Conservation (phyloP, 2,113 vertebrate genomes). For the Cervus canadensis region DNA sequence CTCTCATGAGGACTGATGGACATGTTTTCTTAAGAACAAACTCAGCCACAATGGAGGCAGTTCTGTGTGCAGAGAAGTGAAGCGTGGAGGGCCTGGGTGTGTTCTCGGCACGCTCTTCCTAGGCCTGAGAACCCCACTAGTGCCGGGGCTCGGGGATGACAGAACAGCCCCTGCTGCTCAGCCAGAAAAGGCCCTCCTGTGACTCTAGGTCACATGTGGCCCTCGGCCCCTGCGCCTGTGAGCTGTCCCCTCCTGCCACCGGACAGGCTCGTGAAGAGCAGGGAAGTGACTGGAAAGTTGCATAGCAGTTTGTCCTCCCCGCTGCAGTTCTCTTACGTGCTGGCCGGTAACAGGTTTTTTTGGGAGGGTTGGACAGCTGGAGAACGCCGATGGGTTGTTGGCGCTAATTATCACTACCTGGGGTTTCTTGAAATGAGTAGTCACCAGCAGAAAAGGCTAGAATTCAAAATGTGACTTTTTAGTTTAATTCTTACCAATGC, state of each 20-base stretch:
- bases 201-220: not conserved
- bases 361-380: not conserved
- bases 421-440: not conserved
- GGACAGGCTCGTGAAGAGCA: not conserved
- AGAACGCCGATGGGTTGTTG: not conserved
- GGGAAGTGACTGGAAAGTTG: not conserved
- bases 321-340: not conserved
- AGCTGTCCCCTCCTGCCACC: not conserved
- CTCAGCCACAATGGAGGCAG: not conserved
- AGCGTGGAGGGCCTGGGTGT: not conserved
- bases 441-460: not conserved
- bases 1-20: constrained; percentile 68
- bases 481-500: not conserved
- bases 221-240: not conserved
- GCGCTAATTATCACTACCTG: not conserved
- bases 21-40: constrained; percentile 67
- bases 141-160: too few relatives aligned
- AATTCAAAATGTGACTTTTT: not conserved
- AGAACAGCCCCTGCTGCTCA: not conserved
- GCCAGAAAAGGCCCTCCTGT: not conserved
- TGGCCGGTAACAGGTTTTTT: not conserved
- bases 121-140: not conserved
- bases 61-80: not conserved
- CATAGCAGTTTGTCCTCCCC: not conserved
- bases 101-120: not conserved